A percentile compares a stretch with the other conserved stretches of the same genome.
phyloP scores from a whole-genome alignment of 1,140 invertebrate genomes.

The Hetaerina americana region DNA sequence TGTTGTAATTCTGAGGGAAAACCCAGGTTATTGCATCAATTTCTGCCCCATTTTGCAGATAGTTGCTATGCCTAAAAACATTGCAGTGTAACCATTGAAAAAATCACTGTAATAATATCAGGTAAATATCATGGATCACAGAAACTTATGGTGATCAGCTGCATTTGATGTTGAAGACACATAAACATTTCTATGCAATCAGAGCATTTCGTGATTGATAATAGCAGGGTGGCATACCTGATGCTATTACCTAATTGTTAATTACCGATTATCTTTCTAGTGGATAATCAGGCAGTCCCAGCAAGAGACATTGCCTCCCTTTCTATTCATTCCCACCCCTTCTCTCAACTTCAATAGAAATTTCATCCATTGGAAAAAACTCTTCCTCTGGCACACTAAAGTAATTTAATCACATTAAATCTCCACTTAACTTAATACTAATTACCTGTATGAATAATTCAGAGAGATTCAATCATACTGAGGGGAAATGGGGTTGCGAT shows the following conservation, averaged over 20 bases:
- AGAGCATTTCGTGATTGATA: no score
- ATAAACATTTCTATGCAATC: no score
- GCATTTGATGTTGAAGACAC: no score
- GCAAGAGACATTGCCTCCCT: no score
- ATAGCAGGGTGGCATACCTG: no score
- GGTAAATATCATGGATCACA: slow-evolving; percentile 3
- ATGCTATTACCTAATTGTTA: no score
- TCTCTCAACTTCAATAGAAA: slow-evolving; percentile 80
- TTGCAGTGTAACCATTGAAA: slow-evolving; percentile 5
- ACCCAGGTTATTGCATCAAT: slow-evolving; percentile 98
- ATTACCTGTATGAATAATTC: no score
- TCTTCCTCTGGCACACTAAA: slow-evolving; percentile 98
- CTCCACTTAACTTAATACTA: slow-evolving; percentile 91
- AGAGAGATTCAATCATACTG: not conserved
- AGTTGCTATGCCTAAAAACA: slow-evolving; percentile 94
- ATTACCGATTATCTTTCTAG: no score
- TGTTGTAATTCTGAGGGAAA: slow-evolving; percentile 93
- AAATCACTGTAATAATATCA: not conserved
- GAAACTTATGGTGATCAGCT: no score
- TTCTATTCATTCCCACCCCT: slow-evolving; percentile 98
- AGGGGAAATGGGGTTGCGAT: no score
- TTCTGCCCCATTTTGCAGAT: slow-evolving; percentile 99
- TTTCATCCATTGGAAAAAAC: slow-evolving; percentile 83
- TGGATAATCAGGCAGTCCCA: no score
- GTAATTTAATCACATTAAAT: slow-evolving; percentile 95